These are phyloP conservation scores for Brachynemurus nebulosus DNA, from an alignment of 2,888 invertebrate genomes.

Conservation along the genomic window DNA sequence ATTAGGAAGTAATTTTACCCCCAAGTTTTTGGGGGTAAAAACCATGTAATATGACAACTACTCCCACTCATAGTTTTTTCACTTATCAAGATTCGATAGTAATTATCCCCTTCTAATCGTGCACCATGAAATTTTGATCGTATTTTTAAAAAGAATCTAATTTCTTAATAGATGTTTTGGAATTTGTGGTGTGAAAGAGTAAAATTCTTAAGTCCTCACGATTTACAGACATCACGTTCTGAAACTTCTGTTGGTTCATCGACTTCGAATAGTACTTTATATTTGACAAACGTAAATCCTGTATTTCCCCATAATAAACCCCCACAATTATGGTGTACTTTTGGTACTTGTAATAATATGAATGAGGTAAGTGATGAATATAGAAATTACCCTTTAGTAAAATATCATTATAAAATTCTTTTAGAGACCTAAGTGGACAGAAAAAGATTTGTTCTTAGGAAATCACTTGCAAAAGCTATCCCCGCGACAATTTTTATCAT, in stretches of 20 bases:
- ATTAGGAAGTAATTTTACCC: too few relatives aligned
- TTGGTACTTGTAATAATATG: conserved; percentile 24
- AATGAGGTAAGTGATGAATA: conserved; percentile 13
- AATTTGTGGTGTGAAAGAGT: conserved; percentile 43
- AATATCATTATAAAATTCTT: neutral
- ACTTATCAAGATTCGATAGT: neutral
- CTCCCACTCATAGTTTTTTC: neutral
- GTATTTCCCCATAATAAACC: conserved; percentile 23
- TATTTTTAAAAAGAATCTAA: conserved; percentile 3
- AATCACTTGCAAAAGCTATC: neutral
- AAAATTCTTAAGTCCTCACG: conserved; percentile 30
- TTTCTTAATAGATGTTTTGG: conserved; percentile 40
- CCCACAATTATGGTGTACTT: conserved; percentile 29
- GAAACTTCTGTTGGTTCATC: conserved; percentile 39
- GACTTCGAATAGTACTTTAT: conserved; percentile 32
- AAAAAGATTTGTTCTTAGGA: conserved; percentile 2
- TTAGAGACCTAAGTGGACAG: conserved; percentile 3
- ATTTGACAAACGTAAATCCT: conserved; percentile 29
- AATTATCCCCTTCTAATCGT: too few relatives aligned
- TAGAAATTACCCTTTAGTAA: neutral
- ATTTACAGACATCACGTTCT: conserved; percentile 33
- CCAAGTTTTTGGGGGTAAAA: too few relatives aligned
- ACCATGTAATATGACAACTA: too few relatives aligned
- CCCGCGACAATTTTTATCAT: neutral
- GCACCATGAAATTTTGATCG: too few relatives aligned